Evolutionary conservation across 2,113 vertebrate genomes (phyloP).

Genomic region (Macquaria ambigua): DNA sequence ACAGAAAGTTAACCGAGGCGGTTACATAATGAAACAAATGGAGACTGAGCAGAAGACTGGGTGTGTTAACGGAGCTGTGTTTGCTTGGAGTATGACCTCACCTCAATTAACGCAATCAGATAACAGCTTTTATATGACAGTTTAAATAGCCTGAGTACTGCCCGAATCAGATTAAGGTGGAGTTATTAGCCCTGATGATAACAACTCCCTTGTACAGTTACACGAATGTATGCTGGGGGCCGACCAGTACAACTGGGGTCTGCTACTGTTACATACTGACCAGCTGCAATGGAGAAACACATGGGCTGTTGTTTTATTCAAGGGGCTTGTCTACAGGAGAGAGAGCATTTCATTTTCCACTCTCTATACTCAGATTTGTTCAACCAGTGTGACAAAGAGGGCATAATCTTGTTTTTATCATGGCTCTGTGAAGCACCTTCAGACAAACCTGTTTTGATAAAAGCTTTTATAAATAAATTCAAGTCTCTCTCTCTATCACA

Average conservation of each 20-base stretch:
- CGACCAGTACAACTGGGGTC: neutral
- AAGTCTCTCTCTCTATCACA: neutral
- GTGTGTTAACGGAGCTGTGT: neutral
- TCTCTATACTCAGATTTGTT: neutral
- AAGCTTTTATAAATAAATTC: neutral
- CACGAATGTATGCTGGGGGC: neutral
- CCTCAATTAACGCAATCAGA: conserved; percentile 38
- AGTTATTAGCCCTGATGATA: conserved; percentile 24
- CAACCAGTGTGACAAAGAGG: neutral
- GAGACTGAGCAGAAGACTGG: neutral
- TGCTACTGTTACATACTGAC: neutral
- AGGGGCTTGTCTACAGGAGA: neutral
- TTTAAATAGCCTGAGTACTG: conserved; percentile 5
- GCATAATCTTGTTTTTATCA: neutral
- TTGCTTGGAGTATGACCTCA: neutral
- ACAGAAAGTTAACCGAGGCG: neutral
- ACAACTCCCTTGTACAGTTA: neutral
- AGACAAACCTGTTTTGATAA: neutral
- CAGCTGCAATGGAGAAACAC: neutral
- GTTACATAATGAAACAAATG: neutral
- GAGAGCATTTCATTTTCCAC: neutral
- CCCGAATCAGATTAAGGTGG: conserved; percentile 28
- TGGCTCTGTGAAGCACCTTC: neutral
- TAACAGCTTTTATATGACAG: conserved; percentile 36
- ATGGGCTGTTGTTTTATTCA: neutral